Evolutionary conservation across 2,797 vertebrate species (phyloP).

Genomic region (Capromys pilorides): DNA sequence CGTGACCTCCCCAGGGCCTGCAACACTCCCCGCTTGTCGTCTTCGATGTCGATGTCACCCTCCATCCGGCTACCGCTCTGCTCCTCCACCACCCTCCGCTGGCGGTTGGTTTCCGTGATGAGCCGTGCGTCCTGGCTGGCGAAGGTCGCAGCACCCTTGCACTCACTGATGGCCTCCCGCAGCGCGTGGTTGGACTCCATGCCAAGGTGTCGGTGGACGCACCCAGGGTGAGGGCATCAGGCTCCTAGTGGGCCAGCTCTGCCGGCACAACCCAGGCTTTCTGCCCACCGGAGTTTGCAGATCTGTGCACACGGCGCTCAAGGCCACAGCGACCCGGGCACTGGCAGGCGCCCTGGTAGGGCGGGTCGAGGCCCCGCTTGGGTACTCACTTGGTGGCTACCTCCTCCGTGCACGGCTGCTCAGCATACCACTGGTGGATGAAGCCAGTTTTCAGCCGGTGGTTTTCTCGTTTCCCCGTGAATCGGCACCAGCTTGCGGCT

Average conservation of each 20-base stretch:
- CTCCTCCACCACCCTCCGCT: slow-evolving; percentile 95
- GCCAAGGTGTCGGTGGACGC: slow-evolving; percentile 96
- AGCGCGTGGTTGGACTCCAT: slow-evolving; percentile 97
- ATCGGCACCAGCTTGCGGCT: slow-evolving; percentile 92
- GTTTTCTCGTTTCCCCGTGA: slow-evolving; percentile 95
- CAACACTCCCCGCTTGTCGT: slow-evolving; percentile 96
- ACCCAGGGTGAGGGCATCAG: slow-evolving; percentile 95
- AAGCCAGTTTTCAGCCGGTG: slow-evolving; percentile 96
- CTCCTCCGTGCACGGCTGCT: slow-evolving; percentile 96
- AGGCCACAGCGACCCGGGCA: slow-evolving; percentile 95
- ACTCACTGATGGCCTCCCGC: slow-evolving; percentile 95
- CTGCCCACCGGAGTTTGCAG: slow-evolving; percentile 96
- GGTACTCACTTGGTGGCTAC: slow-evolving; percentile 93
- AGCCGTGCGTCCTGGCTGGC: slow-evolving; percentile 96
- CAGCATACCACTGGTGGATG: slow-evolving; percentile 97
- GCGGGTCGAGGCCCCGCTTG: slow-evolving; percentile 94
- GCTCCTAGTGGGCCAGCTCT: slow-evolving; percentile 92
- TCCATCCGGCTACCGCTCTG: slow-evolving; percentile 91
- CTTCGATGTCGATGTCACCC: slow-evolving; percentile 95
- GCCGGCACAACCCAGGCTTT: slow-evolving; percentile 96
- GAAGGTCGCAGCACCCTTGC: slow-evolving; percentile 95
- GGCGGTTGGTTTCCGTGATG: slow-evolving; percentile 95
- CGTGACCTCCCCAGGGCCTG: slow-evolving; percentile 94
- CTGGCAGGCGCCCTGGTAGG: slow-evolving; percentile 94
- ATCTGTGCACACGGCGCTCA: slow-evolving; percentile 97